phyloP scores from a whole-genome alignment of 2,888 invertebrate genomes.

The Protophormia terraenovae region DNA sequence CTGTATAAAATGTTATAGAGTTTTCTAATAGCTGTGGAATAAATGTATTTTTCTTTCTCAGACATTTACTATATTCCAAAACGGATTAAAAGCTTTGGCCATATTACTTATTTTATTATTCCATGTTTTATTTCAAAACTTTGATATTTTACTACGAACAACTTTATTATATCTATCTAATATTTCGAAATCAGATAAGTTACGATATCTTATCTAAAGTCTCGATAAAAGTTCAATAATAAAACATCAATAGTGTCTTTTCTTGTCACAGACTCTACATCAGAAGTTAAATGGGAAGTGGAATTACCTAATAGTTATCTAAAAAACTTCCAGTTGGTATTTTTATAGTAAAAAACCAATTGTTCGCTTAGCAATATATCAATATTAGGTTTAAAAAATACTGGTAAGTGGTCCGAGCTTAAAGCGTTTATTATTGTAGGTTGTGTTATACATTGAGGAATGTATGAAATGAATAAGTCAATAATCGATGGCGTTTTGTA shows the following conservation, averaged over 20 bases:
- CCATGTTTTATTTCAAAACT: conserved; percentile 40
- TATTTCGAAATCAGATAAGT: background rate
- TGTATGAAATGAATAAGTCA: conserved; percentile 36
- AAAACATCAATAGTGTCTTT: background rate
- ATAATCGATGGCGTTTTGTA: conserved; percentile 21
- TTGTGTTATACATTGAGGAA: conserved; percentile 11
- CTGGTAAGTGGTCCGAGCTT: conserved; percentile 55
- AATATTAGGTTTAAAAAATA: conserved; percentile 18
- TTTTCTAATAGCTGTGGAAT: conserved; percentile 5
- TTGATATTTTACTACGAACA: conserved; percentile 4
- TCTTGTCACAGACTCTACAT: background rate
- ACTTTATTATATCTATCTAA: background rate
- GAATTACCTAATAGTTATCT: background rate
- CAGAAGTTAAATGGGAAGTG: background rate
- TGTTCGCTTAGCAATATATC: background rate
- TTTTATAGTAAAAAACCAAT: background rate
- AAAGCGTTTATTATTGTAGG: conserved; percentile 12
- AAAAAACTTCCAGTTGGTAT: background rate
- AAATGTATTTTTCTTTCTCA: conserved; percentile 23
- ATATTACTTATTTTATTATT: conserved; percentile 21
- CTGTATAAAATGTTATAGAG: background rate
- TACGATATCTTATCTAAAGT: background rate
- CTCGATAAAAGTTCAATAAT: background rate
- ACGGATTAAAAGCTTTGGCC: conserved; percentile 22
- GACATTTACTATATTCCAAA: conserved; percentile 39